Base-by-base conservation (phyloP, 2,113 vertebrate genomes). In the Xerus inauris region DNA sequence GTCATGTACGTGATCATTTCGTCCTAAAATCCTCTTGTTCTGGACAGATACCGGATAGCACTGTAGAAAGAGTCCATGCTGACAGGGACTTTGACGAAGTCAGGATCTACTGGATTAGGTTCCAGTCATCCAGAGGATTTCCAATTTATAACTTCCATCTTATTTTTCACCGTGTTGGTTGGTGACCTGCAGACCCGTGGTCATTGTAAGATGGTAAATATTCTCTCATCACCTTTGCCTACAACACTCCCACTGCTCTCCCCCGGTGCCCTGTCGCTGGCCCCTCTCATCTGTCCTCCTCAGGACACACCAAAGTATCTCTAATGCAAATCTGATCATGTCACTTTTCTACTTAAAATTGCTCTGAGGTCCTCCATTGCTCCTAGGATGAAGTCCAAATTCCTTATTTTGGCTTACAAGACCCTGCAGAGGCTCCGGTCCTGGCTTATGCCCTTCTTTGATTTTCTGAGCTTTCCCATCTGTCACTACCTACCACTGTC, bases 341-440 rank as follows among this genome's bases (percentile, higher is more conserved):
- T 81, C 75, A 49, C 24, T 67, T 94, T 65, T 16, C 73, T 35
- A 17, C 40, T 79, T 65, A 59, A 77, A 40, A 73, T 26, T 14
- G 26, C 42, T 32, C 42, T 17, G 14, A 69, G 14, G 26, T 47
- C 64, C 65, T 77, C 84, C 87, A 77, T 87, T 96, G 94, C 75
- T 94, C 80, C 87, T 91, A 92, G 94, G 81, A 79, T 94, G 73
- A 97, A 96, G 95, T 96, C 93, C 95, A 97, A 94, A 96, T 96
- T 94, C 85, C 91, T 97, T 91, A 71, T 95, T 85, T 92, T 92
- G 96, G 77, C 77, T 94, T 96, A 49, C 35, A 19, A 92, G 72
- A 73, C 80, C 49, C 77, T 73, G 28, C 26, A 40, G 59, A 62
- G 30, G 38, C 42, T 83, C 26, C 2, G 4, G 51, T 17, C 49